These are phyloP conservation scores for Scaeva pyrastri DNA, from an alignment of 2,888 invertebrate genomes.

Conservation along the genomic window DNA sequence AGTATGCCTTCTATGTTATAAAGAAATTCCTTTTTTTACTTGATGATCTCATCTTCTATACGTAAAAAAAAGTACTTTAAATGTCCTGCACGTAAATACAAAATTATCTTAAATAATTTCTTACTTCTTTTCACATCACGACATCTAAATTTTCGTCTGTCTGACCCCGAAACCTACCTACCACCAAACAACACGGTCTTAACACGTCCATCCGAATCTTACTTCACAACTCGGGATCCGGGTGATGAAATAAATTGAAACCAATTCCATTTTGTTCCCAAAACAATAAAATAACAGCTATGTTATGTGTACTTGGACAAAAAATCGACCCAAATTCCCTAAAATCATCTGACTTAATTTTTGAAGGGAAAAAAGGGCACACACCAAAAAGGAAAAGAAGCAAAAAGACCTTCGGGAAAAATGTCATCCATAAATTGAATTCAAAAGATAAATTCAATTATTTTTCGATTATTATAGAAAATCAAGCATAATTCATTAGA, in stretches of 20 bases:
- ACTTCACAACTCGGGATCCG: conserved; percentile 28
- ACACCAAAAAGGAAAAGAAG: background rate
- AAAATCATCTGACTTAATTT: background rate
- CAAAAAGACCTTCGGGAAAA: background rate
- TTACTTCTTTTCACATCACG: background rate
- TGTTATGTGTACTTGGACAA: no score
- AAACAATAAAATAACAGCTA: conserved; percentile 5
- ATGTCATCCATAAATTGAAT: conserved; percentile 12
- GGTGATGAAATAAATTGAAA: conserved; percentile 4
- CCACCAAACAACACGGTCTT: background rate
- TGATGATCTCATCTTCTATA: background rate
- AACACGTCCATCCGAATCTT: conserved; percentile 8
- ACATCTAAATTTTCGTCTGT: background rate
- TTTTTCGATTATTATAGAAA: conserved; percentile 27
- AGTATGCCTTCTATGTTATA: background rate
- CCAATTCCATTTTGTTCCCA: background rate
- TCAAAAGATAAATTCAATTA: conserved; percentile 25
- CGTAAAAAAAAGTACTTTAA: background rate
- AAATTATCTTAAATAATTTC: conserved; percentile 19
- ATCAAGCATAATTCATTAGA: conserved; percentile 31
- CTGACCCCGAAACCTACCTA: background rate
- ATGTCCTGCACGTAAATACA: conserved; percentile 1
- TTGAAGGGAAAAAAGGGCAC: background rate
- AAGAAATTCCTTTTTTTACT: background rate
- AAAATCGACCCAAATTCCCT: background rate